Evolutionary conservation across 1,140 invertebrate genomes (phyloP), one percentile per base, ranked within the genome.

Genomic region (Trichogramma pretiosum): DNA sequence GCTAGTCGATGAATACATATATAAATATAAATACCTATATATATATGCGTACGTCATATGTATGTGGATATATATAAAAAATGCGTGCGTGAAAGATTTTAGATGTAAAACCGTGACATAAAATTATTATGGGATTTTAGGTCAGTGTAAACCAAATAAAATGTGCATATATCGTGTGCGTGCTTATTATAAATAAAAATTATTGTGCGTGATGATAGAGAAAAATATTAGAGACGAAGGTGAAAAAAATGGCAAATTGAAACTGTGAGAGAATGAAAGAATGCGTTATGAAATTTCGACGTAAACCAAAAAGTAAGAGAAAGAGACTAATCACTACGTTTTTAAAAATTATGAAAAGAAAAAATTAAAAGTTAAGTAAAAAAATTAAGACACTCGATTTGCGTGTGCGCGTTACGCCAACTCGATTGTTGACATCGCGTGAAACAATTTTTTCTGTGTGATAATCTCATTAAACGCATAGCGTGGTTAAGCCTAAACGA

Each of bases 401-500:
- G 48, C 56, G 56, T 59, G 58, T 62, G 62, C 56, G 55, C 45
- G 45, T 52, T 52, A 58, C 59, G 56, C 58, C 60, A 67, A 68
- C 63, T 64, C n/a, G 62, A 67, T 68, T 65, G 64, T 68, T 69
- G 62, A 67, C 60, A 67, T 59, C 65, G 67, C 63, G 61, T 61
- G 63, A 57, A n/a, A 58, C 62, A 64, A 60, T 63, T 63, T 63
- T 67, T 67, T 64, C 60, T 62, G 65, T 69, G 67, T 69, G 67
- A 69, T 69, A 69, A 69, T 69, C 64, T 67, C 63, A 62, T 65
- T 45, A n/a, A n/a, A 67, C 58, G 58, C 55, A 56, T 57, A 62
- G 59, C 56, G 58, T 60, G 60, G 56, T 58, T 56, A 60, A 59
- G 60, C 55, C 56, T 60, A 59, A 57, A 35, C 34, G 30, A 22